These are phyloP conservation scores for Hoplodrina blanda DNA, from an alignment of 2,888 invertebrate species.

Conservation along the genomic window DNA sequence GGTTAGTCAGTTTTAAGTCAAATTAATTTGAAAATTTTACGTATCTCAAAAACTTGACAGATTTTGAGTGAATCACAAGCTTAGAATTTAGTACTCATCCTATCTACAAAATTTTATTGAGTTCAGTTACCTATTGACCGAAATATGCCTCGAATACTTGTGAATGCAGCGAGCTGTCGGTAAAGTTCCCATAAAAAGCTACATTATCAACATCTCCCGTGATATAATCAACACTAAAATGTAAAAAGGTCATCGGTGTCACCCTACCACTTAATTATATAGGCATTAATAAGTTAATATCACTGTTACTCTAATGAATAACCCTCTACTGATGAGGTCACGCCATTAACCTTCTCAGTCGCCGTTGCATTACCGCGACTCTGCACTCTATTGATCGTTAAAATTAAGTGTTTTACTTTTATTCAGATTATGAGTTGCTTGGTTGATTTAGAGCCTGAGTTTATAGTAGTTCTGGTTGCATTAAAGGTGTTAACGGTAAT, in stretches of 20 bases:
- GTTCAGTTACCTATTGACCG: too few species aligned
- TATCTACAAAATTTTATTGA: too few species aligned
- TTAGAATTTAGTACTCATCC: too few species aligned
- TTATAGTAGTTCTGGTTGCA: neutral
- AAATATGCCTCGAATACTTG: neutral
- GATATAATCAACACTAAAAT: conserved; percentile 22
- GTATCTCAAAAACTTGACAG: too few species aligned
- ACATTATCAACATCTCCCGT: neutral
- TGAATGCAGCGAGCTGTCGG: neutral
- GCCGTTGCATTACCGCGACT: conserved; percentile 17
- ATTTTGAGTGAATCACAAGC: too few species aligned
- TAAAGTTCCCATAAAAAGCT: conserved; percentile 4
- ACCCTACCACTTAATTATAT: conserved; percentile 29
- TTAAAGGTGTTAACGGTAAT: conserved; percentile 1
- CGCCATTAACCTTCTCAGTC: conserved; percentile 68
- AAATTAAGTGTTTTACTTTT: conserved; percentile 28
- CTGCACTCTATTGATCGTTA: conserved; percentile 21
- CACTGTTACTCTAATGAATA: conserved; percentile 48
- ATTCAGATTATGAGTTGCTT: conserved; percentile 22
- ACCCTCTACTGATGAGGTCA: conserved; percentile 61
- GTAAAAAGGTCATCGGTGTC: conserved; percentile 54
- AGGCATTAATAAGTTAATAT: conserved; percentile 25
- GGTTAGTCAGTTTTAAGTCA: too few species aligned
- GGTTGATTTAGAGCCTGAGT: conserved; percentile 4
- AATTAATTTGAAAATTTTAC: too few species aligned